These are phyloP conservation scores for Cataglyphis albicans DNA, from an alignment of 2,888 invertebrate species.

Conservation along the genomic window DNA sequence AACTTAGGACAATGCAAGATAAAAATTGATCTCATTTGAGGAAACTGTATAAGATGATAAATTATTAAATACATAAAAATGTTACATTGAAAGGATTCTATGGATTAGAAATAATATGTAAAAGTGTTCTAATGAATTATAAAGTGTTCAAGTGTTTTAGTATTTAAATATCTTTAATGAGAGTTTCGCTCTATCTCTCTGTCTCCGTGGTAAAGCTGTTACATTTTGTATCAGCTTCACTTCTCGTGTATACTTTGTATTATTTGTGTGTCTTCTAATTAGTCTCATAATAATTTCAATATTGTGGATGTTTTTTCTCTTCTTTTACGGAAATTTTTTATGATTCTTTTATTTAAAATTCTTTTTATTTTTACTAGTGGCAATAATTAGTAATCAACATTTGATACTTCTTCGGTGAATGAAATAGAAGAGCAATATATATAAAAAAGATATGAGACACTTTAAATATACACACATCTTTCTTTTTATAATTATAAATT, in stretches of 20 bases:
- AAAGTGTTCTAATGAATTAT: background rate
- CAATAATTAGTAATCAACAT: background rate
- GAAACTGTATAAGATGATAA: conserved; percentile 15
- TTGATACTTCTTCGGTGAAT: conserved; percentile 15
- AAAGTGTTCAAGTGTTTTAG: conserved; percentile 1
- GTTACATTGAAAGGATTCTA: conserved; percentile 12
- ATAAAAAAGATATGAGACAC: background rate
- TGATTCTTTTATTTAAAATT: background rate
- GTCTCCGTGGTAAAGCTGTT: conserved; percentile 18
- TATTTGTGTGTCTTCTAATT: conserved; percentile 51
- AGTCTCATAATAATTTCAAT: conserved; percentile 38
- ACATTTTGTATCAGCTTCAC: conserved; percentile 46
- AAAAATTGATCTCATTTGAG: conserved; percentile 46
- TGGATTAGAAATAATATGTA: background rate
- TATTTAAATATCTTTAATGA: conserved; percentile 3
- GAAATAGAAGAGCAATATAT: background rate
- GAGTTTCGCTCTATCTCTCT: conserved; percentile 1
- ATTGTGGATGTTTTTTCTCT: background rate
- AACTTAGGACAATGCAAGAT: conserved; percentile 11
- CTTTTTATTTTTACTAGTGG: background rate
- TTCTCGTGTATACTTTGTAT: conserved; percentile 53
- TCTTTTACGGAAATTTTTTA: background rate
- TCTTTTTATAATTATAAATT: conserved; percentile 29
- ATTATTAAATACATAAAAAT: conserved; percentile 17
- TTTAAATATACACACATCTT: background rate